Conservation (phyloP, 2,113 vertebrate species). For the Sphaerodactylus townsendi region DNA sequence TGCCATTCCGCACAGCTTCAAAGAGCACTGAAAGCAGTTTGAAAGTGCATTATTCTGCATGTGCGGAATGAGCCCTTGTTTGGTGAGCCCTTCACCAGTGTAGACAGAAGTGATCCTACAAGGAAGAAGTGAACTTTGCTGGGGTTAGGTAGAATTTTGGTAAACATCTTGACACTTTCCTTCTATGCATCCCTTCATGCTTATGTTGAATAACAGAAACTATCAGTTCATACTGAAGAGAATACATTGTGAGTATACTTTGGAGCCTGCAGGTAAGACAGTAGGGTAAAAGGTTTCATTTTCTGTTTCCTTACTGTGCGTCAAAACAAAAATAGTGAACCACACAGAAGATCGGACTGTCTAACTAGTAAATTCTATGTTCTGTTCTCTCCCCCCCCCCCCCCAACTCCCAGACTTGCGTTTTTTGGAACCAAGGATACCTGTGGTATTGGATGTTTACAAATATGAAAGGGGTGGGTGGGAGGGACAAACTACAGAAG, state of each 20-base stretch:
- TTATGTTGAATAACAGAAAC: neutral
- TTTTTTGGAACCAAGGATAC: constrained; percentile 13
- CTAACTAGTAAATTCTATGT: neutral
- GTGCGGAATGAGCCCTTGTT: too few relatives aligned
- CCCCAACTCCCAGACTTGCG: neutral
- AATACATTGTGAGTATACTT: neutral
- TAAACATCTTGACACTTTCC: neutral
- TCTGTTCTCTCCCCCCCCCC: neutral
- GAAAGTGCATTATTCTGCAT: too few relatives aligned
- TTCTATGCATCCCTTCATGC: neutral
- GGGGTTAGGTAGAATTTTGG: neutral
- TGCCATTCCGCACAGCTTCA: too few relatives aligned
- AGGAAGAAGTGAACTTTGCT: neutral
- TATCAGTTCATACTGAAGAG: neutral
- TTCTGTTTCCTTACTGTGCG: neutral
- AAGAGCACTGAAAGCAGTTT: too few relatives aligned
- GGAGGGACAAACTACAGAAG: neutral
- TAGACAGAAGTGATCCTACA: too few relatives aligned
- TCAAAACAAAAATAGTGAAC: neutral
- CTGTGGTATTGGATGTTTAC: neutral
- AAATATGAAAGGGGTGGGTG: neutral
- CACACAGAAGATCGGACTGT: neutral
- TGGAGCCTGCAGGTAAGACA: neutral
- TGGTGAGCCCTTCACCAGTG: neutral
- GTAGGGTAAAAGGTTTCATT: neutral